Percentiles rank a stretch among this genome's conserved stretches.
Conservation (phyloP, 30 jellyfish, hydroid and myxozoan genomes). For the Aurelia coerulea region DNA sequence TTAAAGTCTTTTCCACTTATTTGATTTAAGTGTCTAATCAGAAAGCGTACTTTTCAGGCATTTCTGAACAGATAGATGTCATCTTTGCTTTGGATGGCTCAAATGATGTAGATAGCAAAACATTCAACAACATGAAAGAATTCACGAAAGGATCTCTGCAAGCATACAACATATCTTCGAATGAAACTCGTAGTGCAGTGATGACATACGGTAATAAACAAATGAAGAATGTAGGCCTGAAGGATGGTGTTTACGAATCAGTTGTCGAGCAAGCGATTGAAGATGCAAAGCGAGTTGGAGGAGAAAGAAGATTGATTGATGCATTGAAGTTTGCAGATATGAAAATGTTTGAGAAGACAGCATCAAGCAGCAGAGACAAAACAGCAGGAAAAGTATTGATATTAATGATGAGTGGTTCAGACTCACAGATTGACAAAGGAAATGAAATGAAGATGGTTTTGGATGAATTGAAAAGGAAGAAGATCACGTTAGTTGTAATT, state of each 20-base stretch:
- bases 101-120: not conserved
- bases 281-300: slow-evolving; percentile 46
- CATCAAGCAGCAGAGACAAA: not conserved
- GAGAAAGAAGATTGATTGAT: slow-evolving; percentile 30
- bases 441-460: slow-evolving; percentile 5
- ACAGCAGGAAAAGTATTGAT: slow-evolving; percentile 44
- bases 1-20: no score
- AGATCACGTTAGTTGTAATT: slow-evolving; percentile 7
- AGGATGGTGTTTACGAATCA: slow-evolving; percentile 29
- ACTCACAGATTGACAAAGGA: slow-evolving; percentile 1
- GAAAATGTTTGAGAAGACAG: slow-evolving; percentile 36
- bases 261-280: slow-evolving; percentile 37
- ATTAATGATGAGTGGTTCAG: slow-evolving; percentile 29
- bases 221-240: not conserved
- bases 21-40: no score
- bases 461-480: slow-evolving; percentile 12
- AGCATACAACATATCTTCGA: slow-evolving; percentile 40
- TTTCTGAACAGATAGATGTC: slow-evolving; percentile 63
- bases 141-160: slow-evolving; percentile 34
- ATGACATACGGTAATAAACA: slow-evolving; percentile 41
- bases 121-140: slow-evolving; percentile 49
- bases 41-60: slow-evolving; percentile 12
- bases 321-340: slow-evolving; percentile 21
- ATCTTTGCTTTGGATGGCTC: slow-evolving; percentile 85
- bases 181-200: slow-evolving; percentile 50